Conservation (phyloP, 2,797 vertebrate genomes). For the Coluber constrictor region DNA sequence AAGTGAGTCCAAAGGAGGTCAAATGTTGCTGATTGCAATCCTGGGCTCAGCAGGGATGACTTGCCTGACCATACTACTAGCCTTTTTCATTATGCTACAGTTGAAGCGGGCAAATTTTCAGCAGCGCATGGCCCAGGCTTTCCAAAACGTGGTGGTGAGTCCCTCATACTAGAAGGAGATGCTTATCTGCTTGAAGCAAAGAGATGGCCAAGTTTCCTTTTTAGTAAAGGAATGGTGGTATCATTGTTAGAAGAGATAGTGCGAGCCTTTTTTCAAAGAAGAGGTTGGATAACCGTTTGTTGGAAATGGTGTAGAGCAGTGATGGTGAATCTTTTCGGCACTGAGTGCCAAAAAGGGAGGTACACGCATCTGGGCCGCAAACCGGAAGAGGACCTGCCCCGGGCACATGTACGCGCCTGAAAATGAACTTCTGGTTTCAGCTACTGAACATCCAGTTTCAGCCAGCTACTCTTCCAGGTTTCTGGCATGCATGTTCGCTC, state of each 20-base stretch:
- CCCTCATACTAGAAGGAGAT: not conserved
- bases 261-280: not conserved
- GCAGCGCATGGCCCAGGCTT: slow-evolving; percentile 83
- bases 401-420: fast-evolving
- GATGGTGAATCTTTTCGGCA: too few relatives aligned
- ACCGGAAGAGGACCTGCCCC: too few relatives aligned
- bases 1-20: slow-evolving; percentile 70
- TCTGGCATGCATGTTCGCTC: too few relatives aligned
- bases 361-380: too few relatives aligned
- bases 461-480: too few relatives aligned
- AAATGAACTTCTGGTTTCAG: too few relatives aligned
- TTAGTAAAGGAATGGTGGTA: not conserved
- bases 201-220: not conserved
- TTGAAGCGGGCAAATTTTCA: slow-evolving; percentile 82
- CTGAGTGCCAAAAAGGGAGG: too few relatives aligned
- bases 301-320: not conserved
- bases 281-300: not conserved
- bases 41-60: slow-evolving; percentile 87
- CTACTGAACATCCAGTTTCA: too few relatives aligned
- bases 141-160: slow-evolving; percentile 79
- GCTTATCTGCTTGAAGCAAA: not conserved
- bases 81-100: slow-evolving; percentile 84
- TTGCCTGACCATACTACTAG: slow-evolving; percentile 82
- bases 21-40: slow-evolving; percentile 84
- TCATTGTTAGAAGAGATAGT: not conserved